Evolutionary conservation across 35 echinoderm and acorn worm genomes (phyloP), one percentile per base, ranked within the genome.

Genomic region (Lytechinus pictus): DNA sequence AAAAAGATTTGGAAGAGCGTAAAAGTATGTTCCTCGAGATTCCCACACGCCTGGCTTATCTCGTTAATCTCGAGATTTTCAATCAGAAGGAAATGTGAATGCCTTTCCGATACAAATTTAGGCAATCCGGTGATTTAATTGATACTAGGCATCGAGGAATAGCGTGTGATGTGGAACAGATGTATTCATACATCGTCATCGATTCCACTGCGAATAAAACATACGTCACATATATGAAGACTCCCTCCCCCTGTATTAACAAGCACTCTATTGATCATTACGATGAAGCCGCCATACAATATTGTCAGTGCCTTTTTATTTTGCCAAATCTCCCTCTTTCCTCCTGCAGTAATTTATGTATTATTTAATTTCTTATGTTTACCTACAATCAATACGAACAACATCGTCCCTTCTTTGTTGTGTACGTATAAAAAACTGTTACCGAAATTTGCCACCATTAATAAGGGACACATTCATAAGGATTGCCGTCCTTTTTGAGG

Each of bases 51-150:
- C 52, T 2, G 33, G 29, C 88, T 54, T 21, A 90, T 90, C 87
- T 89, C 87, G 28, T 33, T 7, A 33, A 89, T 89, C 88, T 90
- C 88, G 52, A 54, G 88, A 44, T 44, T 52, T 52, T 44, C 16
- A 51, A 90, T 90, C 52, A 90, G 88, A 44, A 90, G 88, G 88
- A 90, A 90, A 90, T 90, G 88, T 90, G 88, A 90, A 90, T 52
- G 88, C 88, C 88, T 90, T 90, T 90, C 88, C 88, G 88, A 51
- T 90, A 90, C 88, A 90, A 90, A 90, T 90, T 90, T 90, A 28
- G 28, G 66, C 52, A 90, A 52, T 90, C 88, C 88, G 88, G 88
- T 54, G 88, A 44, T 90, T 90, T 90, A 90, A 90, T 90, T 90
- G 88, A 90, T 90, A 5, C 27, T 52, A 90, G 52, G 28, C 88